Evolutionary conservation across 2,888 invertebrate species (phyloP), one percentile per base, ranked within the genome.

Genomic region (Morpho deidamia): DNA sequence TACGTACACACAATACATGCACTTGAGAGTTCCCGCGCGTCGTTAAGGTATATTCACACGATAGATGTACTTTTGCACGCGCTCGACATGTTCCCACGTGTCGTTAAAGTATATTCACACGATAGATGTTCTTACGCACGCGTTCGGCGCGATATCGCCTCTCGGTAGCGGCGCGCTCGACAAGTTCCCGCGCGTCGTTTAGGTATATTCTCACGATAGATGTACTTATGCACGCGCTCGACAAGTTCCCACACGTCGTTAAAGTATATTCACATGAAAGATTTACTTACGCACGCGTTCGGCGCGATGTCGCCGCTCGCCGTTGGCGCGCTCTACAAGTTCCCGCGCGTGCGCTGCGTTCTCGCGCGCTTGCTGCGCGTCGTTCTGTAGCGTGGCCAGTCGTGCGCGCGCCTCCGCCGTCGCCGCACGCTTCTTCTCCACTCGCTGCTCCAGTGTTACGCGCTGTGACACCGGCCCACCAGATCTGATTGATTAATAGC

Each of bases 321-420:
- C 59, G 37, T 63, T 66, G 43, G 67, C 70, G 35, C 78, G 78
- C 5, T 23, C 23, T 3, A 23, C 23, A 3, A 23, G 23, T 5
- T 23, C 23, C 23, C 23, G 23, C 3, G 23, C 23, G 49, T 68
- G 69, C 42, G 63, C 72, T 11, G 62, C 68, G 58, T 68, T 67
- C 40, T 66, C 71, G 39, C 80, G 79, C 63, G 53, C 69, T 67
- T 34, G 62, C 73, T 69, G 53, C 40, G 71, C 74, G 38, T 87
- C 77, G 57, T 83, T 79, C 70, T 81, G 81, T 64, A 57, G 58
- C 35, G 87, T 87, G 67, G 59, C 65, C 71, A 71, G 76, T 2
- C 86, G 81, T 68, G 84, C 85, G 11, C 65, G 67, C 35, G 66
- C 70, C 40, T 70, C 74, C 8, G 2, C 59, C 7, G 65, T 76